Evolutionary conservation across 2,797 vertebrate species (phyloP).

Genomic region (Acipenser oxyrinchus): DNA sequence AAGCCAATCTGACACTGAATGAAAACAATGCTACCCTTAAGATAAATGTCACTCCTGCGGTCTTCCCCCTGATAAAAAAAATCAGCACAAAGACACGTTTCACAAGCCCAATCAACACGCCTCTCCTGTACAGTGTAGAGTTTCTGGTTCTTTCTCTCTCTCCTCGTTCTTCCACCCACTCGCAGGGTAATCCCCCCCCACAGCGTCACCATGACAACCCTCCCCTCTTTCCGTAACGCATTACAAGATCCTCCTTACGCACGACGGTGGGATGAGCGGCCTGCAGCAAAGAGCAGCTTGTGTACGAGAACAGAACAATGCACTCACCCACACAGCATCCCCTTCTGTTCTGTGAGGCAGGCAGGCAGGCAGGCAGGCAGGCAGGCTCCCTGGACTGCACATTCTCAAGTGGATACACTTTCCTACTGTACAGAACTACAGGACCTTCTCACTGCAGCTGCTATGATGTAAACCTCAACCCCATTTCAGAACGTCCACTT

Average conservation of each 20-base stretch:
- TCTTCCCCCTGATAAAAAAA: neutral
- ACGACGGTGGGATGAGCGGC: neutral
- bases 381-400: no score
- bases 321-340: neutral
- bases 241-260: slow-evolving; percentile 4
- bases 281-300: neutral
- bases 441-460: no score
- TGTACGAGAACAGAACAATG: neutral
- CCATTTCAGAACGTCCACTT: no score
- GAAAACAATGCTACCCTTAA: neutral
- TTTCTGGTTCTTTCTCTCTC: neutral
- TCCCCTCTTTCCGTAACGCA: neutral
- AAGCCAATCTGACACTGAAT: no score
- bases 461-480: no score
- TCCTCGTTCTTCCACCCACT: slow-evolving; percentile 11
- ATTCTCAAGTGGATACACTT: no score
- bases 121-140: neutral
- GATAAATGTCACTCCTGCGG: neutral
- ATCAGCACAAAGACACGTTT: slow-evolving; percentile 10
- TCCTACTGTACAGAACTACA: no score
- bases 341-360: no score
- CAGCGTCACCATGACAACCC: neutral
- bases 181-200: slow-evolving; percentile 13
- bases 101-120: neutral
- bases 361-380: no score